Conservation (phyloP, 2,113 vertebrate species). For the Pachypanchax playfairii region DNA sequence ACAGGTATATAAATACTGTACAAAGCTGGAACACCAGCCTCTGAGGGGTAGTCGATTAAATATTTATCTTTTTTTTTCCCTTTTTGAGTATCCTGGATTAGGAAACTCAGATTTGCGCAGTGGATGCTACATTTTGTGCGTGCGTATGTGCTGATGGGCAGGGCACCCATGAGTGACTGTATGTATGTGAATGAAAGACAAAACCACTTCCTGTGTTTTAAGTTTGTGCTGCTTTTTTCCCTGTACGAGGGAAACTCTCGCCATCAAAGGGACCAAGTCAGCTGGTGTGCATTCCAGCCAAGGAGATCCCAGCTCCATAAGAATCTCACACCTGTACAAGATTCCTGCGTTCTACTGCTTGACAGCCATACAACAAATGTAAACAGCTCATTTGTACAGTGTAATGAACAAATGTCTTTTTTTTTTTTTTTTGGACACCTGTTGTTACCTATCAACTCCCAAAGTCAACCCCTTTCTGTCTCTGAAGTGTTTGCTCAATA, state of each 20-base stretch:
- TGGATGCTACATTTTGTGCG: background rate
- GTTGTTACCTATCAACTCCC: slow-evolving; percentile 52
- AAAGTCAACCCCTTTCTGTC: slow-evolving; percentile 53
- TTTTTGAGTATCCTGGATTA: slow-evolving; percentile 61
- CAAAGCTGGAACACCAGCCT: slow-evolving; percentile 80
- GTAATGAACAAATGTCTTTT: slow-evolving; percentile 75
- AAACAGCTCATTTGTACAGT: slow-evolving; percentile 67
- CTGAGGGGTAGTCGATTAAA: slow-evolving; percentile 81
- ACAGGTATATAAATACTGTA: slow-evolving; percentile 81
- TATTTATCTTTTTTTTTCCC: slow-evolving; percentile 76
- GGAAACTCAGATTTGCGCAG: slow-evolving; percentile 45
- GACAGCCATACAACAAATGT: slow-evolving; percentile 68
- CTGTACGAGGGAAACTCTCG: slow-evolving; percentile 53
- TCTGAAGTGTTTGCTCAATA: slow-evolving; percentile 85
- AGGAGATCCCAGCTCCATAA: slow-evolving; percentile 72
- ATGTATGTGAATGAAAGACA: slow-evolving; percentile 49
- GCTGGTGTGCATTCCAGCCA: slow-evolving; percentile 72
- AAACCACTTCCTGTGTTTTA: slow-evolving; percentile 71
- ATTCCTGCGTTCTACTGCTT: slow-evolving; percentile 69
- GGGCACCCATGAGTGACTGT: slow-evolving; percentile 39
- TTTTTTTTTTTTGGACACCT: slow-evolving; percentile 58
- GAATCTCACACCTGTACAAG: slow-evolving; percentile 65
- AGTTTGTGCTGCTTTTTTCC: slow-evolving; percentile 73
- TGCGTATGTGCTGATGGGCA: background rate
- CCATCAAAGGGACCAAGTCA: slow-evolving; percentile 80